Evolutionary conservation across 2,113 vertebrate species (phyloP).

Genomic region (Galeopterus variegatus): DNA sequence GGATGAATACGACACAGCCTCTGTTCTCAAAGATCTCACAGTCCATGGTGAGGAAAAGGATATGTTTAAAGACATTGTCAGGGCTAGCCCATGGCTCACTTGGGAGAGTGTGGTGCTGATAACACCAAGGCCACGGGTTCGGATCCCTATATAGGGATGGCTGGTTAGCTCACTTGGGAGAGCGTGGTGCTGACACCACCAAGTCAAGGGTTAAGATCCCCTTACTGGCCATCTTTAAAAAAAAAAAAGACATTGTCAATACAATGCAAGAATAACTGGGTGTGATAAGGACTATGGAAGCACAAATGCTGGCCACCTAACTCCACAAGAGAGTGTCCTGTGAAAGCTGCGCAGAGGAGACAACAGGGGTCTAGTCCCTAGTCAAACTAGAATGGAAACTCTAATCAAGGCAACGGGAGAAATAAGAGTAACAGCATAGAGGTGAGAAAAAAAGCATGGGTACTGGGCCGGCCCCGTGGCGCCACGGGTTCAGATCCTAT

Average conservation of each 20-base stretch:
- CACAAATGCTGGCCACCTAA: neutral
- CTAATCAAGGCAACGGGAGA: neutral
- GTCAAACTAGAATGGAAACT: neutral
- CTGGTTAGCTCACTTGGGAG: too few relatives aligned
- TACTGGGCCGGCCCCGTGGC: too few relatives aligned
- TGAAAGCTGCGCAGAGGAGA: neutral
- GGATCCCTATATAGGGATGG: too few relatives aligned
- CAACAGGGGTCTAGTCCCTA: neutral
- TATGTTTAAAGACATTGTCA: neutral
- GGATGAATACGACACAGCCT: neutral
- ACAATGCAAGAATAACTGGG: neutral
- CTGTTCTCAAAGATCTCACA: conserved; percentile 24
- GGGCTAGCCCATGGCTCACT: too few relatives aligned
- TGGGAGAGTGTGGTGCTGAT: too few relatives aligned
- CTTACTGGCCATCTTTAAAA: too few relatives aligned
- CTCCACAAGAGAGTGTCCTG: neutral
- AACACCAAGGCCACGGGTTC: too few relatives aligned
- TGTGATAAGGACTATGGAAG: neutral
- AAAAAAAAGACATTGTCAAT: neutral
- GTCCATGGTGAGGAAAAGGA: neutral
- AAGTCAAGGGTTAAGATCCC: too few relatives aligned
- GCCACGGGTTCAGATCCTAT: too few relatives aligned
- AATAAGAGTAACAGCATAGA: neutral
- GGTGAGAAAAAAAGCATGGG: neutral
- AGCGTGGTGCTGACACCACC: too few relatives aligned